Evolutionary conservation across 2,888 invertebrate genomes (phyloP), one percentile per base, ranked within the genome.

Genomic region (Caenorhabditis sp.): DNA sequence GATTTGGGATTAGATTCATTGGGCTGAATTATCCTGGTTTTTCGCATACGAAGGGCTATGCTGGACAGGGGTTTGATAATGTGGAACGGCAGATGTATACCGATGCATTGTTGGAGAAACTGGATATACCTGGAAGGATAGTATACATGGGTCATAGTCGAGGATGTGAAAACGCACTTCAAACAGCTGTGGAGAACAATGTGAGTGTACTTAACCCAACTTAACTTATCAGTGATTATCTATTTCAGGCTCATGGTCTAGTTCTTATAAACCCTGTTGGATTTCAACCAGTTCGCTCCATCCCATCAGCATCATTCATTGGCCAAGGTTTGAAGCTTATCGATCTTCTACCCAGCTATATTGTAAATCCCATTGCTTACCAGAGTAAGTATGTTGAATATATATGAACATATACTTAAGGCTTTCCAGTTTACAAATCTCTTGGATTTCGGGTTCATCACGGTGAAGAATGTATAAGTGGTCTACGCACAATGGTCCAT

Each of bases 1-100:
- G 67, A n/a, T 63, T 65, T 25, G 71, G 67, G 1, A 76, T 83
- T 50, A 69, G 83, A 59, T 64, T 77, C 27, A 77, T 83, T 27
- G 83, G 81, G 5, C 20, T 83, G 50, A 83, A 83, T 61, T 83
- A 77, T 70, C 83, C 83, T 1, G 80, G 77, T 49, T 80, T 76
- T 58, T 31, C 31, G 5, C 4, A 31, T 10, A 10, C 10, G 5
- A 31, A 31, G 10, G 31, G 31, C 5, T 31, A 31, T 31, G 10
- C 10, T 31, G 31, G 31, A 4, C 74, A 76, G 26, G 21, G 67
- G 5, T 76, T 70, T 63, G 63, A 58, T 8, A 80, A 80, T 57
- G 53, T 52, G 2, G 80, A 80, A 26, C 67, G 80, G 1, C 71
- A 76, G 43, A 76, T 72, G 54, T 80, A 68, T 56, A 67, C 78